These are phyloP conservation scores for Scolanthus callimorphus DNA, from an alignment of 92 coral and sea anemone genomes.

Conservation along the genomic window DNA sequence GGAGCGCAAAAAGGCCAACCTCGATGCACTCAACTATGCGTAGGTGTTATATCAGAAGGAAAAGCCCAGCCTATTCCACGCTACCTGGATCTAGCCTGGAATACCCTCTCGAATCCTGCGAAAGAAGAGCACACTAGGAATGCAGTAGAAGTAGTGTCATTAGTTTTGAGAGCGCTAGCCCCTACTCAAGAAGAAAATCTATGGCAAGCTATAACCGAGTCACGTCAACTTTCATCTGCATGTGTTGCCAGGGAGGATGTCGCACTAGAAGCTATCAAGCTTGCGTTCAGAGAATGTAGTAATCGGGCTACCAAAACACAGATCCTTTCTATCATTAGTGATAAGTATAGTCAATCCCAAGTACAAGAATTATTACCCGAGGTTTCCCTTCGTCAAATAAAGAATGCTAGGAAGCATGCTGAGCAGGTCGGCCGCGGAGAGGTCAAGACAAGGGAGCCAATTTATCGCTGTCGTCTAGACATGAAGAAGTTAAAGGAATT, in stretches of 20 bases:
- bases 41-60: conserved; percentile 27
- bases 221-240: neutral
- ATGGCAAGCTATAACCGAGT: conserved; percentile 13
- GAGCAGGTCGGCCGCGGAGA: conserved; percentile 21
- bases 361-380: conserved; percentile 41
- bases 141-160: conserved; percentile 34
- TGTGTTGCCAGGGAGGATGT: conserved; percentile 1
- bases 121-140: conserved; percentile 19
- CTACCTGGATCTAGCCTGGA: conserved; percentile 18
- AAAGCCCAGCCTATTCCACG: conserved; percentile 22
- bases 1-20: conserved; percentile 30
- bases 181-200: conserved; percentile 27
- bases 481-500: conserved; percentile 30
- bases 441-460: conserved; percentile 1
- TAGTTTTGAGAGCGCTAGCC: conserved; percentile 24
- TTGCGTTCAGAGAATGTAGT: conserved; percentile 23
- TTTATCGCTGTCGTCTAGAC: conserved; percentile 27
- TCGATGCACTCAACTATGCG: conserved; percentile 28
- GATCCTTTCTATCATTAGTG: conserved; percentile 35
- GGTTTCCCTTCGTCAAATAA: conserved; percentile 33
- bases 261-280: conserved; percentile 41
- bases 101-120: conserved; percentile 18
- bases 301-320: conserved; percentile 30
- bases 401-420: conserved; percentile 39
- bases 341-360: conserved; percentile 30